A percentile compares a stretch with the other conserved stretches of the same genome.
phyloP scores from a whole-genome alignment of 2,797 vertebrate genomes.

The Leucoraja ocellata region DNA sequence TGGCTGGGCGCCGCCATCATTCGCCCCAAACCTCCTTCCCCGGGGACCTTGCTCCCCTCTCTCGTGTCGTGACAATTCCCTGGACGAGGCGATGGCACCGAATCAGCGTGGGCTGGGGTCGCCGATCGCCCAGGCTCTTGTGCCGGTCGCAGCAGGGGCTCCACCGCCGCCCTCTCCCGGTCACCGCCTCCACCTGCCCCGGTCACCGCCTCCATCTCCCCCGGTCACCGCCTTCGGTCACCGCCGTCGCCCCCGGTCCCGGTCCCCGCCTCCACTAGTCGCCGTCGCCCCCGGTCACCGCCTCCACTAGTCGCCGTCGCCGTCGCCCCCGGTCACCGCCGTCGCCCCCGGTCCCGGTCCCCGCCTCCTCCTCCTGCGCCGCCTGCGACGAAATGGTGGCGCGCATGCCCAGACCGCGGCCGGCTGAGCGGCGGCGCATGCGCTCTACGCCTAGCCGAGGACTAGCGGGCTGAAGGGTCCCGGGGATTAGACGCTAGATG shows the following conservation, averaged over 20 bases:
- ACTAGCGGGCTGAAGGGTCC: no score
- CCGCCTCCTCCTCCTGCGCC: neutral
- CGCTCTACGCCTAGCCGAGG: neutral
- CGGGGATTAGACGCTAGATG: no score
- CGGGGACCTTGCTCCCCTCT: neutral
- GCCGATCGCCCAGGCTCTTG: neutral
- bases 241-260: no score
- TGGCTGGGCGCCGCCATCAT: neutral
- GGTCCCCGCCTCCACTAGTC: no score
- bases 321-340: no score
- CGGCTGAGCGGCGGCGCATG: neutral
- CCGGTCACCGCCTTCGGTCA: no score
- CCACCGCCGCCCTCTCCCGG: neutral
- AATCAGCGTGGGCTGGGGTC: neutral
- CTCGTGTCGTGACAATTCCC: neutral
- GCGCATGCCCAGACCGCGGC: neutral
- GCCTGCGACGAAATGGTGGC: neutral
- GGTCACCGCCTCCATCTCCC: neutral
- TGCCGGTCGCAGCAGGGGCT: neutral
- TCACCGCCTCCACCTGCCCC: neutral
- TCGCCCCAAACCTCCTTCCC: neutral
- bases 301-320: no score
- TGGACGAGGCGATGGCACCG: neutral
- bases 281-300: no score
- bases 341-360: no score